Conservation (phyloP, 2,797 vertebrate species). For the Sebastes alutus region DNA sequence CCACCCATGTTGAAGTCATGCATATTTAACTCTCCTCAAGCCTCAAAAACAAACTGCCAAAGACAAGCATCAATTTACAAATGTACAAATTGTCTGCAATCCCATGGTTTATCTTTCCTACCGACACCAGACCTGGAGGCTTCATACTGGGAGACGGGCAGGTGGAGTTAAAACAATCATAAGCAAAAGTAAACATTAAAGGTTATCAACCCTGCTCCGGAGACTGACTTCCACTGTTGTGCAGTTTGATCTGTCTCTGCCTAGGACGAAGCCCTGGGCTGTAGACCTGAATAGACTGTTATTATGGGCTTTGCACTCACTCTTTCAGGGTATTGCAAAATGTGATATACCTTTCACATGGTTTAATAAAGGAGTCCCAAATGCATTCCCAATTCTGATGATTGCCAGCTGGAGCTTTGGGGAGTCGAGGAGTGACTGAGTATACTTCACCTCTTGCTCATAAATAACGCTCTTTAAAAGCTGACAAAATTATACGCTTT, state of each 20-base stretch:
- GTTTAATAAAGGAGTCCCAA: conserved; percentile 62
- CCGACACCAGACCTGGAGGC: conserved; percentile 40
- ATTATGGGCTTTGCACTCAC: conserved; percentile 46
- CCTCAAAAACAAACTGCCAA: conserved; percentile 65
- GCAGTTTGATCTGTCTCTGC: conserved; percentile 67
- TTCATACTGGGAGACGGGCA: conserved; percentile 38
- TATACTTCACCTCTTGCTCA: conserved; percentile 15
- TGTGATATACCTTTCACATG: conserved; percentile 51
- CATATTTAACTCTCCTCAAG: conserved; percentile 73
- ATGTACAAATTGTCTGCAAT: conserved; percentile 64
- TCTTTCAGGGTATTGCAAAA: conserved; percentile 69
- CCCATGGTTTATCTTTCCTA: conserved; percentile 32
- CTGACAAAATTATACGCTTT: conserved; percentile 35
- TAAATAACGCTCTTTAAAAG: conserved; percentile 38
- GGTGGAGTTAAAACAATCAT: conserved; percentile 63
- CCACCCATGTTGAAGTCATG: conserved; percentile 69
- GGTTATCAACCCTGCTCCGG: conserved; percentile 52
- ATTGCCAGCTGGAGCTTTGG: conserved; percentile 56
- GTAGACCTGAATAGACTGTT: conserved; percentile 51
- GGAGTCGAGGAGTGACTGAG: conserved; percentile 30
- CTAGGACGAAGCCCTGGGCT: conserved; percentile 63
- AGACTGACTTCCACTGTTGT: conserved; percentile 60
- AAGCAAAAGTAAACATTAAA: conserved; percentile 70
- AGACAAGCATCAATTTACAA: conserved; percentile 68
- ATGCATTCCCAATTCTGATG: conserved; percentile 57